Evolutionary conservation across 1,140 invertebrate genomes (phyloP), one percentile per base, ranked within the genome.

Genomic region (Hylaeus volcanicus): DNA sequence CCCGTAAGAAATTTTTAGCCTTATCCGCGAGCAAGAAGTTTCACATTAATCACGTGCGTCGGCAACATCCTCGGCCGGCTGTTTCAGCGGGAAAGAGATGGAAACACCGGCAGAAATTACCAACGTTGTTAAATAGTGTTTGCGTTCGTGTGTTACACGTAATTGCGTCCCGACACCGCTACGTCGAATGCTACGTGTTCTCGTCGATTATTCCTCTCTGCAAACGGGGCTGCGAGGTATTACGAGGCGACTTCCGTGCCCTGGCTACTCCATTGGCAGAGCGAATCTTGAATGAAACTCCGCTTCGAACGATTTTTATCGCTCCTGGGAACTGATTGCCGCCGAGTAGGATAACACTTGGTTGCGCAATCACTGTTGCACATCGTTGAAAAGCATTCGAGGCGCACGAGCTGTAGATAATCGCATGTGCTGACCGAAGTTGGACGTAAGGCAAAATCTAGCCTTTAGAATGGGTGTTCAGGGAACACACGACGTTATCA

Each of bases 41-140:
- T 71, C 83, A 73, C 83, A 84, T 86, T 85, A 85, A 78, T 78
- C 76, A 78, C 84, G 8, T 39, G 56, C 56, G 14, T 37, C 61
- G 51, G 70, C 72, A 73, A 63, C 53, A 79, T 26, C 26, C 11
- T 64, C 60, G 45, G 48, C 39, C 37, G 6, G 53, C 70, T 55
- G 51, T 74, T 79, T 74, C 77, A 74, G 15, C 48, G 61, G n/a
- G 64, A 48, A 11, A 45, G 15, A 39, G 15, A 51, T n/a, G 78
- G 65, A 48, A 55, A 51, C 53, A 72, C 64, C 63, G 60, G 68
- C 51, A 48, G 76, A 37, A 78, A 70, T 66, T 77, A 68, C 65
- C 45, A 45, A 68, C 65, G 65, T 68, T 68, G 65, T 53, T 68
- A 68, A 68, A 68, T 68, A 53, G 65, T 68, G 48, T 68, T 68